Evolutionary conservation across 2,888 invertebrate species (phyloP), one percentile per base, ranked within the genome.

Genomic region (Piscicola geometra): DNA sequence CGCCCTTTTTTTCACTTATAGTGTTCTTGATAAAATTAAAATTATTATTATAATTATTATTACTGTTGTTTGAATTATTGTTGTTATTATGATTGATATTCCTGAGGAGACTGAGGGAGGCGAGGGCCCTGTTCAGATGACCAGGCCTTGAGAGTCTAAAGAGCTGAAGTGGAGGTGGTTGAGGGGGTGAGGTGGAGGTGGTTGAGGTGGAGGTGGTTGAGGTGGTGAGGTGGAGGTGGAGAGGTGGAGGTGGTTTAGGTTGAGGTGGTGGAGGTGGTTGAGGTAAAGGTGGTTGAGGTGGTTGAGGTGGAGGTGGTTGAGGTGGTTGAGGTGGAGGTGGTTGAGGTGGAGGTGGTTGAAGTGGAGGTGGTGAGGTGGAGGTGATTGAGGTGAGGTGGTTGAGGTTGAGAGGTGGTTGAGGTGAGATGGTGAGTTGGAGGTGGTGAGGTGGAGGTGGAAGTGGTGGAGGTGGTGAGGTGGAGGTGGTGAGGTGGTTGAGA

Each of bases 121-220:
- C 50, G 47, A 70, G 47, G 35, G 69, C 68, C n/a, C 75, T 35
- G 56, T 75, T 75, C 18, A 35, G 30, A 28, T 75, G 70, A 32
- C 75, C 75, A 3, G 56, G 28, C 28, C 56, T 47, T 21, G 70
- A 32, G n/a, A 75, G 68, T 18, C 50, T 50, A 35, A 70, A 70
- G 18, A 70, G 52, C 75, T 75, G 52, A 3, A 69, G 9, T 18
- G 28, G 18, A n/a, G n/a, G n/a, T n/a, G n/a, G n/a, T n/a, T n/a
- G n/a, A n/a, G 72, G 30, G 56, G n/a, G 18, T 32, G 15, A 74
- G 30, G 56, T 32, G 60, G 32, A 0, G 56, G 32, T 41, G 41
- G 41, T 41, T 5, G 41, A 9, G 41, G 41, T 41, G 15, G 41
- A 9, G 41, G 41, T 41, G 15, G 41, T 41, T 5, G 41, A 9